These are phyloP conservation scores for Glossosoma conforme DNA, from an alignment of 1,140 invertebrate genomes.

Conservation along the genomic window DNA sequence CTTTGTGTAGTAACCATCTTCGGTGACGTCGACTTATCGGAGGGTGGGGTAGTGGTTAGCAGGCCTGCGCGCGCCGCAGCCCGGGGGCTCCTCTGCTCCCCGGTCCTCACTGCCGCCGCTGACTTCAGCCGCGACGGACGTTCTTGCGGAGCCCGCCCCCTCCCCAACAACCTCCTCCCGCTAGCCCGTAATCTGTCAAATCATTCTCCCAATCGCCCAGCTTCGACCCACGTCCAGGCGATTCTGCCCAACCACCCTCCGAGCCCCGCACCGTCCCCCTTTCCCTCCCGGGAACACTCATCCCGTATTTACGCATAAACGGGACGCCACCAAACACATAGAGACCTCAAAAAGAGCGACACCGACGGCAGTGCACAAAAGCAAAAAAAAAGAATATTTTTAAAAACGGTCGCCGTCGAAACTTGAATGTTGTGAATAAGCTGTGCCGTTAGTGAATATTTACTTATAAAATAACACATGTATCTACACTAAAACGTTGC, in stretches of 20 bases:
- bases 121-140: conserved; percentile 26
- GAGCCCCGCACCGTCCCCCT: conserved; percentile 38
- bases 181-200: conserved; percentile 22
- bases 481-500: conserved; percentile 16
- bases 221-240: neutral
- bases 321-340: too few relatives aligned
- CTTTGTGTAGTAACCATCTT: too few relatives aligned
- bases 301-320: too few relatives aligned
- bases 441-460: conserved; percentile 21
- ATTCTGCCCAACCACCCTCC: conserved; percentile 14
- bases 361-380: too few relatives aligned
- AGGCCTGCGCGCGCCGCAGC: conserved; percentile 8
- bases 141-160: conserved; percentile 20
- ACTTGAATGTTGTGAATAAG: conserved; percentile 15
- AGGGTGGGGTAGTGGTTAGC: neutral
- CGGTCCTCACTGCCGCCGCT: conserved; percentile 26
- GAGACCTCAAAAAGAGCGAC: too few relatives aligned
- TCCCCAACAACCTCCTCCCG: conserved; percentile 33
- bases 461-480: conserved; percentile 14
- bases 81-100: conserved; percentile 1
- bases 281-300: conserved; percentile 31
- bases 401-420: conserved; percentile 1
- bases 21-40: too few relatives aligned
- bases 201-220: neutral
- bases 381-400: conserved; percentile 2